Evolutionary conservation across 2,797 vertebrate species (phyloP).

Genomic region (Lepus townsendii): DNA sequence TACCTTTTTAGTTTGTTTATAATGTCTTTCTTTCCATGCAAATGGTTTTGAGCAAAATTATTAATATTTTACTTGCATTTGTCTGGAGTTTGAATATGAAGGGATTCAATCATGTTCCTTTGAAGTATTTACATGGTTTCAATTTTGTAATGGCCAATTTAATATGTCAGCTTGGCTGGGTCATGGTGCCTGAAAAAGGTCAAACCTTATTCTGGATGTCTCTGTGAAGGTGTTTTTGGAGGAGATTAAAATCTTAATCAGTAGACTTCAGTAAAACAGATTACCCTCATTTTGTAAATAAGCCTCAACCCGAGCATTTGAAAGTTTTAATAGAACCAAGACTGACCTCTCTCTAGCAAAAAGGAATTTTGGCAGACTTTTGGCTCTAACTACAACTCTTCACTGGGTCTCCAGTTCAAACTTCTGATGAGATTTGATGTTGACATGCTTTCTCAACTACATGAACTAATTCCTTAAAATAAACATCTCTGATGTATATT

Average conservation of each 20-base stretch:
- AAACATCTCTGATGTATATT: neutral
- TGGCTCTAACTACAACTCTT: neutral
- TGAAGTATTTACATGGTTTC: neutral
- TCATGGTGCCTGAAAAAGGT: neutral
- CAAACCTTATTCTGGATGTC: neutral
- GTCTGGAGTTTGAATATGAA: conserved; percentile 22
- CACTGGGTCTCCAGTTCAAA: neutral
- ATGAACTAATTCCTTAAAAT: neutral
- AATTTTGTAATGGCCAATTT: neutral
- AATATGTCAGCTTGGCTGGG: neutral
- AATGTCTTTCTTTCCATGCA: neutral
- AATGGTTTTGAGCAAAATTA: neutral
- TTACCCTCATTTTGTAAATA: neutral
- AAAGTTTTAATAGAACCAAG: neutral
- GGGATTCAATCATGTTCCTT: neutral
- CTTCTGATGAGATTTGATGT: neutral
- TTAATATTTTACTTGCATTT: neutral
- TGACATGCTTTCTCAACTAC: neutral
- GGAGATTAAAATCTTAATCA: neutral
- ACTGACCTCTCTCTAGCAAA: neutral
- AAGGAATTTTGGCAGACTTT: neutral
- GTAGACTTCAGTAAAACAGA: neutral
- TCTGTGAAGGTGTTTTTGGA: neutral
- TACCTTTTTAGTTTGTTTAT: conserved; percentile 5
- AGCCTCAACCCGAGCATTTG: neutral